A percentile compares a stretch with the other conserved stretches of the same genome.
Conservation (phyloP, 2,113 vertebrate genomes). For the Cyanistes caeruleus region DNA sequence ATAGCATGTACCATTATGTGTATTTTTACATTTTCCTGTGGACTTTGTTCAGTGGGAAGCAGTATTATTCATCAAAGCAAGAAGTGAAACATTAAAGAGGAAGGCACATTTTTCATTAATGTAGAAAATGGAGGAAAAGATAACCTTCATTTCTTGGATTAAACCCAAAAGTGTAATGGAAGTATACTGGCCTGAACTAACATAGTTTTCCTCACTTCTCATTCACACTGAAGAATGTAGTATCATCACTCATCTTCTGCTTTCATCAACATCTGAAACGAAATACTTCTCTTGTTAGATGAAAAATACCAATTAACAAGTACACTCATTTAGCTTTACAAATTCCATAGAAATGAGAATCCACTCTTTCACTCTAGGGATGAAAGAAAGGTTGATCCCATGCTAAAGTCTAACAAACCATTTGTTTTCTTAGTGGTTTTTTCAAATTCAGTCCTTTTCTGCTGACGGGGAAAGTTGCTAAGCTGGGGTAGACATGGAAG, state of each 20-base stretch:
- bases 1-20: background rate
- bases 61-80: background rate
- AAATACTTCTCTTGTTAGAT: background rate
- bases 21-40: background rate
- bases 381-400: background rate
- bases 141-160: background rate
- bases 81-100: background rate
- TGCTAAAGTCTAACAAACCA: background rate
- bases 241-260: background rate
- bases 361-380: background rate
- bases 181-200: background rate
- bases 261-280: background rate
- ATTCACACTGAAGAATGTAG: background rate
- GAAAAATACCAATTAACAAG: background rate
- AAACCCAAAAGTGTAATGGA: background rate
- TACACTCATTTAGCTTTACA: background rate
- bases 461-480: background rate
- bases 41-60: background rate
- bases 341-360: background rate
- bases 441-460: background rate
- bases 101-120: background rate
- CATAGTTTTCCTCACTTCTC: background rate
- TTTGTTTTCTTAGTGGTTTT: background rate
- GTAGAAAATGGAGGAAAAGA: background rate
- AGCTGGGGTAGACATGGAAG: background rate